Percentiles rank a stretch among this genome's conserved stretches.
These are phyloP conservation scores for Oeneis ivallda DNA, from an alignment of 2,888 invertebrate genomes.

Conservation along the genomic window DNA sequence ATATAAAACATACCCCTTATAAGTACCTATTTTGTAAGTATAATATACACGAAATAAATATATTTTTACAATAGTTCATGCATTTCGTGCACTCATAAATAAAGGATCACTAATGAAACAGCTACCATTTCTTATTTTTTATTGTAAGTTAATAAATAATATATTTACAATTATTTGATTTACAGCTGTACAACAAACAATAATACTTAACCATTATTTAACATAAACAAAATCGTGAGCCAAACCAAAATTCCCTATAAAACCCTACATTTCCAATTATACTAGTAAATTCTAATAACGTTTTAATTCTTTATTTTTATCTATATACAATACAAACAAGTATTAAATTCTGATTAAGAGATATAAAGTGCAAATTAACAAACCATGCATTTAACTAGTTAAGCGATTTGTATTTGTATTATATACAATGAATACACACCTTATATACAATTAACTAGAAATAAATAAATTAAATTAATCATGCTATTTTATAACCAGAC, in stretches of 20 bases:
- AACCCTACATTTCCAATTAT: neutral
- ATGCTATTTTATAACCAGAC: slow-evolving; percentile 45
- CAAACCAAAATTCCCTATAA: slow-evolving; percentile 35
- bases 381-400: slow-evolving; percentile 56
- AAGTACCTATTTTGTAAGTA: too few relatives aligned
- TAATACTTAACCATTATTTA: slow-evolving; percentile 36
- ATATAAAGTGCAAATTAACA: slow-evolving; percentile 53
- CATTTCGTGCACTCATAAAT: slow-evolving; percentile 10
- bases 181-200: slow-evolving; percentile 38
- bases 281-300: neutral
- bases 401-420: too few relatives aligned
- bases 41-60: too few relatives aligned
- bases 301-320: slow-evolving; percentile 4
- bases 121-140: slow-evolving; percentile 60
- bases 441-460: slow-evolving; percentile 48
- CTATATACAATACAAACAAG: slow-evolving; percentile 26
- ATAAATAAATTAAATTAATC: slow-evolving; percentile 60
- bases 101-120: slow-evolving; percentile 68
- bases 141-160: slow-evolving; percentile 67
- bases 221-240: slow-evolving; percentile 25
- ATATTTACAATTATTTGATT: slow-evolving; percentile 65
- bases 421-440: too few relatives aligned
- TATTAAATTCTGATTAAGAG: slow-evolving; percentile 37
- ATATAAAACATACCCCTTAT: too few relatives aligned
- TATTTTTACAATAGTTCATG: too few relatives aligned